Base-by-base conservation (phyloP, 2,888 invertebrate genomes). In the Plebejus anna region DNA sequence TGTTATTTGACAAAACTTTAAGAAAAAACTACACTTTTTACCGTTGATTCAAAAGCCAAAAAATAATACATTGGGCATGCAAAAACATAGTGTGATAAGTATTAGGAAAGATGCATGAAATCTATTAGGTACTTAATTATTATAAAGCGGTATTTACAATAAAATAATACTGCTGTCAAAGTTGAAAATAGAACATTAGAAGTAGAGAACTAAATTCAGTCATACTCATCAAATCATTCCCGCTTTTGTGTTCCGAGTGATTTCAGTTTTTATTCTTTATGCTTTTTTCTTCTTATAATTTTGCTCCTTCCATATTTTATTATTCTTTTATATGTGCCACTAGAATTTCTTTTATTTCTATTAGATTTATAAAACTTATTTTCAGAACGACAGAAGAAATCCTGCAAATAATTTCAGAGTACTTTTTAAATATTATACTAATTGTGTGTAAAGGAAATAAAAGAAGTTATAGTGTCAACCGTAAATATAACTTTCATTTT, bases 151-250 rank as follows among this genome's bases (percentile, higher is more conserved):
- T 66, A 66, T 66, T 36, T 32, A 36, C 36, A 61, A 28, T 28
- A 28, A 7, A 16, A n/a, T 13, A n/a, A 7, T 22, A 3, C 6
- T 66, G 28, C 61, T 9, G 22, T 28, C 11, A 32, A 28, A 59
- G n/a, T 57, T 66, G 9, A 4, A 22, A 11, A 28, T 61, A 32
- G 4, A 66, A 66, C 3, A 32, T 36, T 66, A 66, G 32, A 36
- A 11, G 66, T 66, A 66, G 66, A 66, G 9, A 66, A 66, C 32
- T 61, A 61, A 47, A 4, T 61, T 36, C 59, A 75, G 32, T 73
- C 73, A 73, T 73, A 16, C n/a, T 71, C 73, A 73, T 73, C 55
- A 36, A 55, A 73, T 55, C 73, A 73, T 73, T 73, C 73, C 73
- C 55, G 73, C 73, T 73, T 73, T 32, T 73, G 73, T 73, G 73